phyloP scores from a whole-genome alignment of 35 echinoderm and acorn worm species.

The Patiria miniata region DNA sequence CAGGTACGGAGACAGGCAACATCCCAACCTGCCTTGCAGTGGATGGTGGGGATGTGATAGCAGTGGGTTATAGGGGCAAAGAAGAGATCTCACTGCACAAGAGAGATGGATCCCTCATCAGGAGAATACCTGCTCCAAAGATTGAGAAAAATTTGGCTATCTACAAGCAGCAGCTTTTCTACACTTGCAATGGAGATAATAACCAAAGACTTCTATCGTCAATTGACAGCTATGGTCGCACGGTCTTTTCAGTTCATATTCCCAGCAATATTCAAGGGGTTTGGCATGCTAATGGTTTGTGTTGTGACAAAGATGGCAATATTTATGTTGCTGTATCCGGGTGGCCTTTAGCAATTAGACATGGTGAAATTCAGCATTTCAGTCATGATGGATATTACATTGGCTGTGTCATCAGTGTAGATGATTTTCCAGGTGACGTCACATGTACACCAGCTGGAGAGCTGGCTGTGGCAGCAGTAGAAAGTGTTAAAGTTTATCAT shows the following conservation, averaged over 20 bases:
- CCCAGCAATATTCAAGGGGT: neutral
- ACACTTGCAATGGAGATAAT: neutral
- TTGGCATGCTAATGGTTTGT: neutral
- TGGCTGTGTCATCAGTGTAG: neutral
- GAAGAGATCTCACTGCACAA: conserved; percentile 2
- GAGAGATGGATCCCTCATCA: neutral
- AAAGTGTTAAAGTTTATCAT: too few species aligned
- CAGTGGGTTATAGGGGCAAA: neutral
- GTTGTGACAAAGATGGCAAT: neutral
- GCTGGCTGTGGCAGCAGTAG: neutral
- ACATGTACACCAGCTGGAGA: neutral
- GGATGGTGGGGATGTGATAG: neutral
- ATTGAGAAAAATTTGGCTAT: neutral
- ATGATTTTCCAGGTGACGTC: neutral
- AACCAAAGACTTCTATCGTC: neutral
- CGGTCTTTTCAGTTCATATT: neutral
- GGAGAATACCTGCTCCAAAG: neutral
- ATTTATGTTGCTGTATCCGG: neutral
- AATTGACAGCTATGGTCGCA: neutral
- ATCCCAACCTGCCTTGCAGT: neutral
- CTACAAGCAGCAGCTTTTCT: neutral
- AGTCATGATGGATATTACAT: neutral
- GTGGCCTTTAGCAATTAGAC: neutral
- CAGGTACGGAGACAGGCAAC: neutral
- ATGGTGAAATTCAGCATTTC: neutral